A percentile compares a stretch with the other conserved stretches of the same genome.
phyloP scores from a whole-genome alignment of 2,888 invertebrate genomes.

The Gasteruption jaculator region DNA sequence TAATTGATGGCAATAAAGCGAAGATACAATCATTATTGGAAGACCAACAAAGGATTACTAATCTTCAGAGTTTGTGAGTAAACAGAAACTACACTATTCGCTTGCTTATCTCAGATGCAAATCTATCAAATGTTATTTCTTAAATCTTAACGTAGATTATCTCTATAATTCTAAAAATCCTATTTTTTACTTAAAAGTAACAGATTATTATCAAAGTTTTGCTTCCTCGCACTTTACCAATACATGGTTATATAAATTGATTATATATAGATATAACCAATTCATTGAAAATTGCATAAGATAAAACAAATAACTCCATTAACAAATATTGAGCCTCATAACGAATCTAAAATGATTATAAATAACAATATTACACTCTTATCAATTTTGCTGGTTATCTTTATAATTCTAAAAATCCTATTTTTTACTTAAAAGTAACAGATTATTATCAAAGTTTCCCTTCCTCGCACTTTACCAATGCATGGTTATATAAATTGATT shows the following conservation, averaged over 20 bases:
- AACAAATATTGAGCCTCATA: too few relatives aligned
- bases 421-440: not conserved
- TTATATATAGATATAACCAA: too few relatives aligned
- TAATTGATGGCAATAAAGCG: constrained; percentile 30
- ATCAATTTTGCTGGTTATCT: too few relatives aligned
- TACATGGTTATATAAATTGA: too few relatives aligned
- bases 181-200: not conserved
- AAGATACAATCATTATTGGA: constrained; percentile 30
- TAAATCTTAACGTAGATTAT: constrained; percentile 24
- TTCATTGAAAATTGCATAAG: too few relatives aligned
- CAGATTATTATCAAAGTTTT: constrained; percentile 10
- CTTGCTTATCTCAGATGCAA: constrained; percentile 8
- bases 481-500: too few relatives aligned
- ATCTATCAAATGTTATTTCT: too few relatives aligned
- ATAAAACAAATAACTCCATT: too few relatives aligned
- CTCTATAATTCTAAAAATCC: not conserved
- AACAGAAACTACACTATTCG: not conserved
- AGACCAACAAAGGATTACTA: constrained; percentile 18
- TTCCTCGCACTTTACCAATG: too few relatives aligned
- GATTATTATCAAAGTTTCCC: constrained; percentile 6
- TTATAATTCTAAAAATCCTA: not conserved
- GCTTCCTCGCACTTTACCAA: too few relatives aligned
- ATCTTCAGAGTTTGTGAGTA: constrained; percentile 26
- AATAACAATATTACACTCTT: too few relatives aligned
- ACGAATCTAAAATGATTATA: too few relatives aligned